Percentiles rank a stretch among this genome's conserved stretches.
Evolutionary conservation across 2,888 invertebrate genomes (phyloP).

Genomic region (Orthosia cruda): DNA sequence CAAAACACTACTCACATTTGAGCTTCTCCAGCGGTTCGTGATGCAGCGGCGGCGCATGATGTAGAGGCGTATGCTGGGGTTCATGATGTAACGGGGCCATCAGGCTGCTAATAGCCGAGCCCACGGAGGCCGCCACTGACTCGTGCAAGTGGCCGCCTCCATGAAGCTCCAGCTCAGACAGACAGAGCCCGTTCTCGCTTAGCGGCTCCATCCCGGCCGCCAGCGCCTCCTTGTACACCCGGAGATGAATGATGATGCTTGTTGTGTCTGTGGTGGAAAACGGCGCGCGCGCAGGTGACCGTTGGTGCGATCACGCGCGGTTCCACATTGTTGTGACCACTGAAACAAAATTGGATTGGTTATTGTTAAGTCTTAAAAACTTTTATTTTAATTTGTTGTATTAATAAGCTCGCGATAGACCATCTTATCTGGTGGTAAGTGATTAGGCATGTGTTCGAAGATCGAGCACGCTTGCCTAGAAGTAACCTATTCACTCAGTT

Average conservation of each 20-base stretch:
- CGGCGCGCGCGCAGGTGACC: conserved; percentile 70
- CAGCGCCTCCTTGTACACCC: conserved; percentile 92
- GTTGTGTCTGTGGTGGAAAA: conserved; percentile 68
- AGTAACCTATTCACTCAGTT: too few species aligned
- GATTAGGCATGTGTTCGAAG: too few species aligned
- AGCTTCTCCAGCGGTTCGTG: conserved; percentile 95
- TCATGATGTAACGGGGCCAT: conserved; percentile 92
- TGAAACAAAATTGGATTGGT: conserved; percentile 49
- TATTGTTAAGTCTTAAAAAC: not conserved
- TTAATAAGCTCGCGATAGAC: too few species aligned
- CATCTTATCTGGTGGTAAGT: too few species aligned
- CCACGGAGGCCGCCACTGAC: conserved; percentile 90
- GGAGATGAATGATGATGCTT: conserved; percentile 90
- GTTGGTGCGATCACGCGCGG: conserved; percentile 57
- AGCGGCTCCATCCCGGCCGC: conserved; percentile 94
- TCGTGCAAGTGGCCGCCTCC: conserved; percentile 90
- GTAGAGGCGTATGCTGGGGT: conserved; percentile 91
- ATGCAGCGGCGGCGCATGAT: conserved; percentile 92
- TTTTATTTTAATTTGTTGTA: too few species aligned
- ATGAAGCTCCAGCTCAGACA: conserved; percentile 93
- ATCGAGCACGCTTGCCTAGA: too few species aligned
- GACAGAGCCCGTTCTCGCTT: conserved; percentile 94
- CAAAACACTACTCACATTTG: conserved; percentile 93
- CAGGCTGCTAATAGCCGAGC: conserved; percentile 91
- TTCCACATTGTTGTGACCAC: conserved; percentile 63